Evolutionary conservation across 2,888 invertebrate species (phyloP), one percentile per base, ranked within the genome.

Genomic region (Erebia aethiops): DNA sequence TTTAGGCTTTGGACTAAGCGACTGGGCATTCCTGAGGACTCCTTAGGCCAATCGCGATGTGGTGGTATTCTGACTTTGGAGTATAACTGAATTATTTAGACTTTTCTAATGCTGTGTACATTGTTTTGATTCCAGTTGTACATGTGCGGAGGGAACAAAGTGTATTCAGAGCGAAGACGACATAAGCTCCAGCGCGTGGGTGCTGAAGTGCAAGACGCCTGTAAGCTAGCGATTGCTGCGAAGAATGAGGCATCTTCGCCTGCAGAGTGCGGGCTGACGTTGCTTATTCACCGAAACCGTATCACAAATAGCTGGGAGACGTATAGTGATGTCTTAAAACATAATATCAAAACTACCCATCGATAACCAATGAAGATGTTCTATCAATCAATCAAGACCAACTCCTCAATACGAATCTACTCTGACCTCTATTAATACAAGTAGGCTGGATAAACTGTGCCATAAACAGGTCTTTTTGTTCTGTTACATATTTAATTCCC

Each of bases 41-140:
- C 14, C 43, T 46, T 46, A 46, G 43, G 43, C 11, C 10, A 11
- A 46, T 46, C 9, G 43, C 10, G 11, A 46, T 46, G 11, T 9
- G 10, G 43, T 9, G 1, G 11, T 11, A 11, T 46, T 11, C 43
- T 46, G 9, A 46, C 9, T 46, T 46, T 9, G 43, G 9, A 46
- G 1, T 11, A 11, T 46, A 11, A 46, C 43, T 49, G 10, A 13
- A 49, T 49, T 14, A 49, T 49, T 49, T 14, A 14, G n/a, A 14
- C 14, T 51, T 51, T 11, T 58, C 57, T 58, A n/a, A 58, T 8
- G 14, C 13, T 57, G 7, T 57, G 57, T 35, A 35, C 14, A 2
- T 54, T 43, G 10, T 41, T 61, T 61, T 43, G 18, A 43, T 61
- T 61, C 7, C 2, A 61, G 61, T 61, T 61, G 61, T 61, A 11